A percentile compares a stretch with the other conserved stretches of the same genome.
Evolutionary conservation across 1,140 invertebrate species (phyloP).

Genomic region (Lutraria rhynchaena): DNA sequence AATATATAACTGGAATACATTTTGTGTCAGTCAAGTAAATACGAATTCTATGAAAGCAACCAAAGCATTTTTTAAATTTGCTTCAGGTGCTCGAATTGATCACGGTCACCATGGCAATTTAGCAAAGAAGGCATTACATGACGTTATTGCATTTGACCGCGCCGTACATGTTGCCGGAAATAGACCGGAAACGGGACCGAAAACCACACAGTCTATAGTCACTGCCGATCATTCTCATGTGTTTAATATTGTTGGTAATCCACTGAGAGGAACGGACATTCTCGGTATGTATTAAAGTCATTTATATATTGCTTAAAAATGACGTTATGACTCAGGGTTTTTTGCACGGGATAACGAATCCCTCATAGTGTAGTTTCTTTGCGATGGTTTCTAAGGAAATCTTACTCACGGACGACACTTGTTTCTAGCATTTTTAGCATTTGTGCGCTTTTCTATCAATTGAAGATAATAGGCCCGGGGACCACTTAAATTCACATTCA

Average conservation of each 20-base stretch:
- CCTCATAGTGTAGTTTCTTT: too few species aligned
- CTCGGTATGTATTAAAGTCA: slow-evolving; percentile 74
- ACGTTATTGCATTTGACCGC: slow-evolving; percentile 90
- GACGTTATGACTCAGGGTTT: too few species aligned
- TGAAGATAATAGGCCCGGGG: too few species aligned
- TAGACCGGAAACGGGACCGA: slow-evolving; percentile 83
- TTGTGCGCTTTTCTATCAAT: too few species aligned
- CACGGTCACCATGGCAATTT: slow-evolving; percentile 92
- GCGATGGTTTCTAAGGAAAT: too few species aligned
- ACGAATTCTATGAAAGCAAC: background rate
- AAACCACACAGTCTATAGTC: slow-evolving; percentile 92
- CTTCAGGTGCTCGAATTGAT: slow-evolving; percentile 87
- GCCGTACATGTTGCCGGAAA: slow-evolving; percentile 85
- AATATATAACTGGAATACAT: too few species aligned
- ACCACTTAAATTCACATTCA: too few species aligned
- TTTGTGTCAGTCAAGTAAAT: background rate
- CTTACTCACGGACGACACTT: too few species aligned
- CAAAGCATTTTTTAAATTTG: background rate
- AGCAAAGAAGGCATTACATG: slow-evolving; percentile 90
- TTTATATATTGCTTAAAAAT: too few species aligned
- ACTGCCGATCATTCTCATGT: slow-evolving; percentile 92
- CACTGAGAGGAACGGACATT: slow-evolving; percentile 75
- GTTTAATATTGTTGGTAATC: slow-evolving; percentile 77
- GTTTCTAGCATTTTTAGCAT: too few species aligned
- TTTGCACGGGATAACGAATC: too few species aligned